Evolutionary conservation across 1,140 invertebrate species (phyloP).

Genomic region (Drosophila littoralis): DNA sequence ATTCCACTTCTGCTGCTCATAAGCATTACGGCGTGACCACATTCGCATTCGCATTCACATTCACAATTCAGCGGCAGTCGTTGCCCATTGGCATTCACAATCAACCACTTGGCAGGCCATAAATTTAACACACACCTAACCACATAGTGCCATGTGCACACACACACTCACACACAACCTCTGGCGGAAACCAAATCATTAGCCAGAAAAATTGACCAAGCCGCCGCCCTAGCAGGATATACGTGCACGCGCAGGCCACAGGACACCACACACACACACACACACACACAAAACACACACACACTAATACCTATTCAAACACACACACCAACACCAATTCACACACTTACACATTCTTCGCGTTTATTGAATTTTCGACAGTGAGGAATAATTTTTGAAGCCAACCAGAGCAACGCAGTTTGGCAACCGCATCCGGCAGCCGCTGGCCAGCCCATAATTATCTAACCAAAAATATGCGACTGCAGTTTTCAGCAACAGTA

Average conservation of each 20-base stretch:
- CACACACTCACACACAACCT: constrained; percentile 21
- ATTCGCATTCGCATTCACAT: constrained; percentile 37
- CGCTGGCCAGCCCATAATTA: constrained; percentile 58
- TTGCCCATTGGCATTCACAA: constrained; percentile 71
- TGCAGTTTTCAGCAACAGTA: constrained; percentile 33
- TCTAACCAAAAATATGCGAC: constrained; percentile 66
- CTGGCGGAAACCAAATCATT: constrained; percentile 73
- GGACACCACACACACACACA: constrained; percentile 9
- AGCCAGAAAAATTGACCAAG: constrained; percentile 77
- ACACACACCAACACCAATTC: background rate
- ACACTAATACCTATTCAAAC: no score
- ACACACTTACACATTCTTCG: background rate
- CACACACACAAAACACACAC: background rate
- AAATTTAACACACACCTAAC: constrained; percentile 71
- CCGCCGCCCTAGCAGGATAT: constrained; percentile 28
- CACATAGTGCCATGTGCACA: constrained; percentile 24
- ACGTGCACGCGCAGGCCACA: constrained; percentile 2
- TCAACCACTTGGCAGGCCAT: constrained; percentile 79
- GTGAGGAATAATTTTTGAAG: constrained; percentile 65
- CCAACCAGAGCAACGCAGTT: constrained; percentile 66
- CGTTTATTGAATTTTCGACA: constrained; percentile 34
- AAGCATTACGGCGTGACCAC: constrained; percentile 18
- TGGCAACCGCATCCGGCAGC: constrained; percentile 67
- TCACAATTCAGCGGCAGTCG: constrained; percentile 54
- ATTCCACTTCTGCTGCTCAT: constrained; percentile 14